These are phyloP conservation scores for Cryptocephalus primarius DNA, from an alignment of 2,888 invertebrate species.

Conservation along the genomic window DNA sequence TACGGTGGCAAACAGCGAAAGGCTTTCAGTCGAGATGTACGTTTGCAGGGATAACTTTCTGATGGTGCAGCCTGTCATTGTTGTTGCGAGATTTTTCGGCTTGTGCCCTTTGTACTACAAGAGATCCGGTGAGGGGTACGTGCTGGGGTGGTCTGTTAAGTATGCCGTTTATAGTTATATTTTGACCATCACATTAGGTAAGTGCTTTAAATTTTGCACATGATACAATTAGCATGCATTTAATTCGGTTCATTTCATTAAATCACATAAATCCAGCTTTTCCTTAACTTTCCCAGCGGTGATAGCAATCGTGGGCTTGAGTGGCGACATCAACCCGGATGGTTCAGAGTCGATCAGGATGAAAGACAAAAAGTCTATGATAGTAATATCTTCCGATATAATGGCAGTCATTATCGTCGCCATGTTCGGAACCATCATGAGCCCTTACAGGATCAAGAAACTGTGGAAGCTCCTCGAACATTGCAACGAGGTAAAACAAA, in stretches of 20 bases:
- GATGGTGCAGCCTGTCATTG: constrained; percentile 8
- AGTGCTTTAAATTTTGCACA: constrained; percentile 3
- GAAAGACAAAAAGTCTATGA: constrained; percentile 8
- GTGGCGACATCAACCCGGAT: constrained; percentile 16
- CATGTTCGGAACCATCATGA: constrained; percentile 9
- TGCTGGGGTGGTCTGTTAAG: constrained; percentile 8
- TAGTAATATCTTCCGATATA: constrained; percentile 12
- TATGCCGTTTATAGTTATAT: constrained; percentile 12
- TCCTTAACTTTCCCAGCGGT: constrained; percentile 1
- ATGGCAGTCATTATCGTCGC: constrained; percentile 12
- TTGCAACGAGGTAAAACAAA: too few relatives aligned
- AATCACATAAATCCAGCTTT: too few relatives aligned
- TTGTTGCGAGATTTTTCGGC: constrained; percentile 10
- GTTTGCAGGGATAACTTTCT: constrained; percentile 2
- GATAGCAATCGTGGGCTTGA: constrained; percentile 7
- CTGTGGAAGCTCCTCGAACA: constrained; percentile 7
- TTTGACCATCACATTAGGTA: constrained; percentile 10
- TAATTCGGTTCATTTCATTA: too few relatives aligned
- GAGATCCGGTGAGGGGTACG: constrained; percentile 3
- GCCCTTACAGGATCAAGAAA: constrained; percentile 8
- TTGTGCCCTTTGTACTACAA: constrained; percentile 12
- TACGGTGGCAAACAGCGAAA: too few relatives aligned
- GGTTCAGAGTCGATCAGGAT: constrained; percentile 9
- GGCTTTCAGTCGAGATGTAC: too few relatives aligned
- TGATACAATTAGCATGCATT: not conserved